Conservation (phyloP, 2,113 vertebrate genomes). For the Podarcis cretensis region DNA sequence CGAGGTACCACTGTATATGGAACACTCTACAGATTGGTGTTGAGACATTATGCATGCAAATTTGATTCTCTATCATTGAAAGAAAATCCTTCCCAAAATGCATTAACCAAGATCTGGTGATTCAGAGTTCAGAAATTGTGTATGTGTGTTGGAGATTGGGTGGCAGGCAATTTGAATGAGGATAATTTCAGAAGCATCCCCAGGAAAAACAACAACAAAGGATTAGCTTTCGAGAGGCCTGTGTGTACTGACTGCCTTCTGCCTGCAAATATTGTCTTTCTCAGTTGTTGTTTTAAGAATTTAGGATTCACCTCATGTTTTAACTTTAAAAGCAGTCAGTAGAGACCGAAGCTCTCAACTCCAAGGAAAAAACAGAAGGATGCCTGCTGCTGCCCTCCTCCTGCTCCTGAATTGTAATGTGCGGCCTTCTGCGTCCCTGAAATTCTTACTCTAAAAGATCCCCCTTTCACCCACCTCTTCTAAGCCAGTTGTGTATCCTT, state of each 20-base stretch:
- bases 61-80: background rate
- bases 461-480: background rate
- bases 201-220: background rate
- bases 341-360: background rate
- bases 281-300: background rate
- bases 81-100: background rate
- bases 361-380: slow-evolving; percentile 4
- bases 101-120: background rate
- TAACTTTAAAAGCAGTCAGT: background rate
- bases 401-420: background rate
- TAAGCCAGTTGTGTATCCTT: background rate
- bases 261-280: background rate
- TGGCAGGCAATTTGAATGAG: background rate
- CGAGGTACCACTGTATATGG: too few species aligned
- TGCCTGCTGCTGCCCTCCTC: background rate
- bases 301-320: background rate
- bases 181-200: background rate
- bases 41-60: background rate
- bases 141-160: too few species aligned
- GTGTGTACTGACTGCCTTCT: background rate
- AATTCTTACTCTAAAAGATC: background rate
- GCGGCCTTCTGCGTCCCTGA: background rate
- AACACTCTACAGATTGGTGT: background rate
- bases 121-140: background rate
- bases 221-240: background rate